phyloP scores from a whole-genome alignment of 1,140 invertebrate genomes.

The Ephestia elutella region DNA sequence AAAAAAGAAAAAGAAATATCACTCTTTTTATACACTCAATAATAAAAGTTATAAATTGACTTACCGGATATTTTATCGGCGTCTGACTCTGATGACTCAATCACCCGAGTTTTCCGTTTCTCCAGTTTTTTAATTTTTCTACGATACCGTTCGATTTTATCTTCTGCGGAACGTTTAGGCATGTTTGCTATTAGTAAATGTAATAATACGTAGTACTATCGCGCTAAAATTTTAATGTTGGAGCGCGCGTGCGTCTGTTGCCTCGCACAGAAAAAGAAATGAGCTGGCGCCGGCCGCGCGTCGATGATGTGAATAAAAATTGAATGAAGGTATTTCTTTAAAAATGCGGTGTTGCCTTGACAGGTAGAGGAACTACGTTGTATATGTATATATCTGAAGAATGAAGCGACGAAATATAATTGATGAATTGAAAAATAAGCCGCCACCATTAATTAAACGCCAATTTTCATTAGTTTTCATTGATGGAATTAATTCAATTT shows the following conservation, averaged over 20 bases:
- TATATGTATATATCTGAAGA: too few species aligned
- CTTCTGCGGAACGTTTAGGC: neutral
- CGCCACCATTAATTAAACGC: neutral
- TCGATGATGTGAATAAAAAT: too few species aligned
- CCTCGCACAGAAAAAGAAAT: conserved; percentile 9
- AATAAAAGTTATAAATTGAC: neutral
- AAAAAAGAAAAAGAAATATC: too few species aligned
- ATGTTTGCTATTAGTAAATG: neutral
- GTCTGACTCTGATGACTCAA: neutral
- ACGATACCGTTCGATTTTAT: neutral
- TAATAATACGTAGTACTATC: neutral
- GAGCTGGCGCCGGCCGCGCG: too few species aligned
- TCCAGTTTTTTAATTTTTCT: neutral
- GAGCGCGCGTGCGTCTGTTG: conserved; percentile 10
- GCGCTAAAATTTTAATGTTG: neutral
- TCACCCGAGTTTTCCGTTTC: neutral
- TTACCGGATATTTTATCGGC: neutral
- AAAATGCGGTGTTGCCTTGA: too few species aligned
- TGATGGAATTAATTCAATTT: neutral
- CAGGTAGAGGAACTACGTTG: too few species aligned
- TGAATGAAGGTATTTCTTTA: too few species aligned
- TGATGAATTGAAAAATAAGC: neutral
- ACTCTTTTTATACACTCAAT: too few species aligned
- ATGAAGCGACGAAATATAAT: neutral
- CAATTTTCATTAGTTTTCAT: neutral